A percentile compares a stretch with the other conserved stretches of the same genome.
These are phyloP conservation scores for Papilio polyxenes DNA, from an alignment of 1,140 invertebrate species.

Conservation along the genomic window DNA sequence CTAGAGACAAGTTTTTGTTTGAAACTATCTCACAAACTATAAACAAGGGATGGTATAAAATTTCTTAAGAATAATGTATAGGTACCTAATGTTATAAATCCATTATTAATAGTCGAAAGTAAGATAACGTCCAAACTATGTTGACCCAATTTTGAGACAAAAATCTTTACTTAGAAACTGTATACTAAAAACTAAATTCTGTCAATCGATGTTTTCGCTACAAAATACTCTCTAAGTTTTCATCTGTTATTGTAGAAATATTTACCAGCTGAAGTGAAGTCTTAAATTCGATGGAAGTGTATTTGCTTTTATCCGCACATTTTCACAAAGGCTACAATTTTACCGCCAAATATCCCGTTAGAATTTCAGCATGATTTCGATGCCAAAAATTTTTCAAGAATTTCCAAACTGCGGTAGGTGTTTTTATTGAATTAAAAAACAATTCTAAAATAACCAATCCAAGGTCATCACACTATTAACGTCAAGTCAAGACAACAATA, in stretches of 20 bases:
- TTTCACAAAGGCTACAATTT: constrained; percentile 24
- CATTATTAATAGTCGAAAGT: no score
- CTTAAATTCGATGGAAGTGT: constrained; percentile 27
- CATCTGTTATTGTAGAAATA: constrained; percentile 16
- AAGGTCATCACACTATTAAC: background rate
- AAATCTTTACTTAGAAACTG: no score
- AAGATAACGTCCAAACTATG: no score
- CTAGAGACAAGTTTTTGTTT: background rate
- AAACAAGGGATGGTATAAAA: background rate
- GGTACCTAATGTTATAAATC: no score
- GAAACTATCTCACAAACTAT: background rate
- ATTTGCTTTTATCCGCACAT: constrained; percentile 23
- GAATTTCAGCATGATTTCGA: constrained; percentile 13
- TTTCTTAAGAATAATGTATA: no score
- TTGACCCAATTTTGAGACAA: no score
- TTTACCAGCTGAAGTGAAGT: constrained; percentile 15
- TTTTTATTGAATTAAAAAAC: background rate
- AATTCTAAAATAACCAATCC: background rate
- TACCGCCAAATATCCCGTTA: constrained; percentile 20
- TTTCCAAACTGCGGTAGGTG: background rate
- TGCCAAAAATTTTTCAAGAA: constrained; percentile 22
- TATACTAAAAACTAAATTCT: background rate
- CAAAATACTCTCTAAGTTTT: constrained; percentile 8
- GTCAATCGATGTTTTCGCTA: background rate
- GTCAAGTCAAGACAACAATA: background rate